A percentile compares a stretch with the other conserved stretches of the same genome.
Conservation (phyloP, 2,888 invertebrate species). For the Rutpela maculata region DNA sequence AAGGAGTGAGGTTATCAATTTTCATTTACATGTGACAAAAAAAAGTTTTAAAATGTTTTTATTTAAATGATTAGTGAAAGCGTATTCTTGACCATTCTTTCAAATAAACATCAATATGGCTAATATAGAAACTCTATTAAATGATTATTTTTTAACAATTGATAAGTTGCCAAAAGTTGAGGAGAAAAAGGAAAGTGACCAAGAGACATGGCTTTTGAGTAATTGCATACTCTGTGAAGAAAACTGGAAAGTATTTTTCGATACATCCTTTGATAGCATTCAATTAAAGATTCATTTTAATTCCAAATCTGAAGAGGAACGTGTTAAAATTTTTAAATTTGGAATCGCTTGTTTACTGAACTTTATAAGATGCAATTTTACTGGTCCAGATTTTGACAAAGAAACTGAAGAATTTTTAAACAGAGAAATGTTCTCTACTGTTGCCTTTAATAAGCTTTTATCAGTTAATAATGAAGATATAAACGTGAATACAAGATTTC, state of each 20-base stretch:
- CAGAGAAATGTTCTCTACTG: constrained; percentile 72
- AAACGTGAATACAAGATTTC: constrained; percentile 79
- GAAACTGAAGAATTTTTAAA: constrained; percentile 73
- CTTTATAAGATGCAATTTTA: constrained; percentile 90
- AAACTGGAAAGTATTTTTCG: constrained; percentile 61
- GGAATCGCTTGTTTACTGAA: constrained; percentile 82
- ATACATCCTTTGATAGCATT: constrained; percentile 56
- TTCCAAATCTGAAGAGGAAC: constrained; percentile 67
- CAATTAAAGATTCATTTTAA: constrained; percentile 58
- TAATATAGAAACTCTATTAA: constrained; percentile 50
- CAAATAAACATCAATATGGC: constrained; percentile 50
- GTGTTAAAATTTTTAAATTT: constrained; percentile 74
- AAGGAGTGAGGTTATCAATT: constrained; percentile 39
- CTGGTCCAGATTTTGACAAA: constrained; percentile 79
- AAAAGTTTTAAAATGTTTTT: constrained; percentile 39
- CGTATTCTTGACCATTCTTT: neutral
- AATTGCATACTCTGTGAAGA: constrained; percentile 51
- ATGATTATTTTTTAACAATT: constrained; percentile 51
- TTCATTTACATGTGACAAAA: constrained; percentile 40
- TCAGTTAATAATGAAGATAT: constrained; percentile 82
- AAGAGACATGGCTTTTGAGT: constrained; percentile 34
- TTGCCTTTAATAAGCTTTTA: constrained; percentile 73
- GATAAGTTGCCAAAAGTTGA: constrained; percentile 45
- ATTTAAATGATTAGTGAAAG: neutral
- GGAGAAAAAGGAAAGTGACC: constrained; percentile 28